Conservation (phyloP, 2,113 vertebrate species). For the Ictalurus furcatus region DNA sequence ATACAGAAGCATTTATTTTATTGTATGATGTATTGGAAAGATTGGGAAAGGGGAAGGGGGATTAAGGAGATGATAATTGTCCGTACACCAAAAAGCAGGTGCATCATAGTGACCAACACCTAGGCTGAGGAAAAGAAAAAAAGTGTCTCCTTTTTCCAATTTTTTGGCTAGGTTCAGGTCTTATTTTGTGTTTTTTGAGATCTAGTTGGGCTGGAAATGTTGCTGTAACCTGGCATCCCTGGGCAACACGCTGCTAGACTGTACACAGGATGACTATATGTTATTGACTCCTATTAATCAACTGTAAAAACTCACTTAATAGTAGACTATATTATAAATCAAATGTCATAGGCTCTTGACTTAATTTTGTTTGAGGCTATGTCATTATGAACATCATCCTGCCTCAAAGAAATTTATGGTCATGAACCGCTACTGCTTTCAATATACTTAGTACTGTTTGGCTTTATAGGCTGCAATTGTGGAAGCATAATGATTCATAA, state of each 20-base stretch:
- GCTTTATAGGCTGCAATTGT: not conserved
- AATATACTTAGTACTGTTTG: not conserved
- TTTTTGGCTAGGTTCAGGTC: not conserved
- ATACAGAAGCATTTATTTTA: not conserved
- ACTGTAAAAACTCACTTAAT: not conserved
- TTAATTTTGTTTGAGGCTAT: not conserved
- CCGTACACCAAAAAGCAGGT: not conserved
- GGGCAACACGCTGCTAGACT: not conserved
- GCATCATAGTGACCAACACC: not conserved
- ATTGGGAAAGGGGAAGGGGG: not conserved
- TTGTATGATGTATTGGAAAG: not conserved
- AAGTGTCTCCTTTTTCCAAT: not conserved
- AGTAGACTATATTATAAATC: not conserved
- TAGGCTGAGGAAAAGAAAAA: not conserved
- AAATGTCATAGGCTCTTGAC: not conserved
- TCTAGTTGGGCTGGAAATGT: not conserved
- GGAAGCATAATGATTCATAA: not conserved
- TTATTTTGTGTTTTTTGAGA: no score
- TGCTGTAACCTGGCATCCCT: not conserved
- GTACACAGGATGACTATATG: not conserved
- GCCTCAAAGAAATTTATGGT: not conserved
- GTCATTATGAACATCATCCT: not conserved
- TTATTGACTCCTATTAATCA: not conserved
- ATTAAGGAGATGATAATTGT: not conserved
- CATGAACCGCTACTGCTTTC: not conserved